Evolutionary conservation across 2,113 vertebrate genomes (phyloP).

Genomic region (Xenopus borealis): DNA sequence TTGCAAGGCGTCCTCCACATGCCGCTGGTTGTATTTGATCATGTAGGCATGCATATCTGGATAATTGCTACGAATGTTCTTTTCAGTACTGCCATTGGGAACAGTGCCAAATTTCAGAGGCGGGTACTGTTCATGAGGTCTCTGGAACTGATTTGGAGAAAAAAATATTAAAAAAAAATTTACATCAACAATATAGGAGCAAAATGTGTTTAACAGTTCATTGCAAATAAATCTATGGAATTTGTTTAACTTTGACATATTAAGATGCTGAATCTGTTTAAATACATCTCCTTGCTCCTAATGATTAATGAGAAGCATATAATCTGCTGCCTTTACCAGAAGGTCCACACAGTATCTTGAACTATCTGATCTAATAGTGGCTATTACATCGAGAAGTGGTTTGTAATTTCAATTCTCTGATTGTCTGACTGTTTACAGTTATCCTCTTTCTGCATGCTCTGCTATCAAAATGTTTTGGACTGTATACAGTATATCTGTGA

Average conservation of each 20-base stretch:
- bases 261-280: too few relatives aligned
- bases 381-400: too few relatives aligned
- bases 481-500: too few relatives aligned
- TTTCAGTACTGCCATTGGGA: slow-evolving; percentile 90
- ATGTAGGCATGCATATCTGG: slow-evolving; percentile 92
- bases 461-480: too few relatives aligned
- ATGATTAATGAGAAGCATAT: neutral
- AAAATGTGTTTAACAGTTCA: too few relatives aligned
- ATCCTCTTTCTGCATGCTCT: too few relatives aligned
- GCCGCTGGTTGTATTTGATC: slow-evolving; percentile 89
- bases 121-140: slow-evolving; percentile 88
- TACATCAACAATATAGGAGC: neutral
- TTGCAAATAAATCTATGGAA: too few relatives aligned
- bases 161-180: neutral
- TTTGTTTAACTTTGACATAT: too few relatives aligned
- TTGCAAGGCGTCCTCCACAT: slow-evolving; percentile 85
- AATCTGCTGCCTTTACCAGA: neutral
- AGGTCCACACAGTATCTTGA: neutral
- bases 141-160: slow-evolving; percentile 74
- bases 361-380: too few relatives aligned
- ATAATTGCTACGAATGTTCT: slow-evolving; percentile 93
- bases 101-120: slow-evolving; percentile 90
- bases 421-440: too few relatives aligned
- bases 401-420: too few relatives aligned
- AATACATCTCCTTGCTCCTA: too few relatives aligned